These are phyloP conservation scores for Ornithoptera priamus DNA, from an alignment of 2,888 invertebrate genomes.

Conservation along the genomic window DNA sequence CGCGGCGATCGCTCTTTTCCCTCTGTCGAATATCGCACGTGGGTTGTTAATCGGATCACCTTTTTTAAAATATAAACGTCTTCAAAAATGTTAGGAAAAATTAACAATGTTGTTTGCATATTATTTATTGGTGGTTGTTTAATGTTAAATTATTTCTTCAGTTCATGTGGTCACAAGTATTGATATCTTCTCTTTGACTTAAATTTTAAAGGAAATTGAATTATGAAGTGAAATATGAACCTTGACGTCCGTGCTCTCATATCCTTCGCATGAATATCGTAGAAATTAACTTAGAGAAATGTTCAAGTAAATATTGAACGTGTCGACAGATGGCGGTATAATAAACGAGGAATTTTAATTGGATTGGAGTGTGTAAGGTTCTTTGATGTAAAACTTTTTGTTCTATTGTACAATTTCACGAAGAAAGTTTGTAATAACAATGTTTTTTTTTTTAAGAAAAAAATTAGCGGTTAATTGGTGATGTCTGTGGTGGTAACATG, in stretches of 20 bases:
- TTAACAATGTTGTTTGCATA: background rate
- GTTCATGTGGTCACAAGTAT: too few relatives aligned
- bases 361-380: background rate
- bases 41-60: constrained; percentile 21
- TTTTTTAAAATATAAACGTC: background rate
- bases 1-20: constrained; percentile 30
- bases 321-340: background rate
- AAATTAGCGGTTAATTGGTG: too few relatives aligned
- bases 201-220: too few relatives aligned
- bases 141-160: background rate
- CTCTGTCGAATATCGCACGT: constrained; percentile 15
- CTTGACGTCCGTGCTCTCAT: background rate
- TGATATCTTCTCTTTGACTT: too few relatives aligned
- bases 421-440: too few relatives aligned
- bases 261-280: background rate
- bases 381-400: too few relatives aligned
- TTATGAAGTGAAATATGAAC: too few relatives aligned
- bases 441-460: too few relatives aligned
- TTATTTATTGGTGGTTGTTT: background rate
- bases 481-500: too few relatives aligned
- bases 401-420: too few relatives aligned
- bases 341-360: background rate
- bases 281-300: constrained; percentile 1
- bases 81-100: background rate
- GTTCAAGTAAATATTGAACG: background rate